These are phyloP conservation scores for honey bee (Apis mellifera) DNA, from an alignment of 1,140 invertebrate genomes.

Conservation along the genomic window Amel_HAv3.1 CM009939.2:8533001-8533500, in stretches of 20 bases:
- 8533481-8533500: constrained; percentile 48
- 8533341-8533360: constrained; percentile 70
- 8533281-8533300: constrained; percentile 74
- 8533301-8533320: constrained; percentile 68
- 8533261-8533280: constrained; percentile 14
- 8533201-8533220: too few relatives aligned
- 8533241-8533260: not conserved
- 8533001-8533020: too few relatives aligned
- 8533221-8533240: not conserved
- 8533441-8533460: constrained; percentile 60
- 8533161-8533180: constrained; percentile 77
- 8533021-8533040: too few relatives aligned
- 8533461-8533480: constrained; percentile 68
- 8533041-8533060: constrained; percentile 71
- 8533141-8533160: constrained; percentile 80
- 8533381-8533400: constrained; percentile 77
- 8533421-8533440: constrained; percentile 70
- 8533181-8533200: not conserved
- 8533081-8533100: constrained; percentile 77
- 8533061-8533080: constrained; percentile 69
- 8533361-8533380: constrained; percentile 72
- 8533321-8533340: constrained; percentile 71
- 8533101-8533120: constrained; percentile 75
- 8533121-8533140: constrained; percentile 74
- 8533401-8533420: constrained; percentile 63